A percentile compares a stretch with the other conserved stretches of the same genome.
phyloP scores from a whole-genome alignment of 2,113 vertebrate genomes.

The Sylvietta virens region DNA sequence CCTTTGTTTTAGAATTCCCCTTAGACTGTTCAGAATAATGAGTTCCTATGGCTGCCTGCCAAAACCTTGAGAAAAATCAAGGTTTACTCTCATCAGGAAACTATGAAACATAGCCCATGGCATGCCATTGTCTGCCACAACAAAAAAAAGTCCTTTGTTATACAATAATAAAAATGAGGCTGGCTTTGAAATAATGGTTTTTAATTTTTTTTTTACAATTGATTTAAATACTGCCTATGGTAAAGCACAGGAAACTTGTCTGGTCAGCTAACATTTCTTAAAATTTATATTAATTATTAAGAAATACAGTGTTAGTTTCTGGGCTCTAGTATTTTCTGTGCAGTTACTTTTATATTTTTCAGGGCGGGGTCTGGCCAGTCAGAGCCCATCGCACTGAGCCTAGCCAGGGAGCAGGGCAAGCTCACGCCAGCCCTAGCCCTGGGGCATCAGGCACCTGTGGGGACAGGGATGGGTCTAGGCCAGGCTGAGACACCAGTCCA shows the following conservation, averaged over 20 bases:
- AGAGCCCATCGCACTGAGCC: background rate
- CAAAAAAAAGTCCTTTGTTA: background rate
- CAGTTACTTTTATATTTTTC: background rate
- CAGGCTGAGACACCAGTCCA: background rate
- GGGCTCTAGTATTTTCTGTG: background rate
- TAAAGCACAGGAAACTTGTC: background rate
- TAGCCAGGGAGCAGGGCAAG: background rate
- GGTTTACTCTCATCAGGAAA: constrained; percentile 23
- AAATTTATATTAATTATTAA: background rate
- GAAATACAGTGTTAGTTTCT: background rate
- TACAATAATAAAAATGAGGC: background rate
- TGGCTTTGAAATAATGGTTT: background rate
- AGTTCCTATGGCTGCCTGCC: constrained; percentile 32
- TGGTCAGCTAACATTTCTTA: background rate
- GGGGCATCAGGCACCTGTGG: rapidly evolving
- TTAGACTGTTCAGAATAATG: constrained; percentile 15
- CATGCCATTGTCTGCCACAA: background rate
- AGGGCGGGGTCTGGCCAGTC: background rate
- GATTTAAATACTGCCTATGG: background rate
- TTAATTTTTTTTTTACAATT: background rate
- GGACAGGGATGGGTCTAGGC: background rate
- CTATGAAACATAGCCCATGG: background rate
- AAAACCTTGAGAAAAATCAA: constrained; percentile 13
- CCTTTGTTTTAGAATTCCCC: constrained; percentile 35
- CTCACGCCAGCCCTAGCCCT: background rate